Evolutionary conservation across 2,888 invertebrate genomes (phyloP), one percentile per base, ranked within the genome.

Genomic region (Phymatocera aterrima): DNA sequence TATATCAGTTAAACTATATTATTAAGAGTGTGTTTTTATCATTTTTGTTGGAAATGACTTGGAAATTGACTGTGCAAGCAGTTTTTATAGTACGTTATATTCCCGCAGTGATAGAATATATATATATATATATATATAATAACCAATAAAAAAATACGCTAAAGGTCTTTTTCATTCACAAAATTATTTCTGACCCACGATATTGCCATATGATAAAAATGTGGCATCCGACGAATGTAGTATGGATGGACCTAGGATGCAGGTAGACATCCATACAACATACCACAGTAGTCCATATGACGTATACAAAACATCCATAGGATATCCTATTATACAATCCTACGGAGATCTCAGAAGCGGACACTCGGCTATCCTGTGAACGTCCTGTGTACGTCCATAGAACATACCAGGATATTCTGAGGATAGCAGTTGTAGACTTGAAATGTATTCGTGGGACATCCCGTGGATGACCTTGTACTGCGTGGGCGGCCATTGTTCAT

Each of bases 381-480:
- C 65, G 10, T 65, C 43, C 65, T 10, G 43, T 65, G 65, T 43
- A 65, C 10, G 65, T 3, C 43, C 40, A 65, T 65, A 21, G 21
- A 43, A 65, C 65, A 40, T 65, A 65, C 10, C 43, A 43, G 65
- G 65, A 65, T 65, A 65, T 65, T 65, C 43, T 65, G 65, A 8
- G 40, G 65, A 65, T 65, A 65, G 40, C 18, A 21, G 65, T 21
- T 21, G 12, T 43, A 21, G 21, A 43, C 43, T n/a, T 65, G 10
- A 24, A 24, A 43, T 43, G 43, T 21, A 43, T 65, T 24, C 8
- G 65, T 65, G n/a, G 21, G 65, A 65, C 24, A 43, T 65, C 65
- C 65, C 21, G 65, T 43, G 65, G 65, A 65, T 65, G 43, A 65
- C 65, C 21, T 40, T 40, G 65, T 65, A 40, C 65, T 65, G 65